These are phyloP conservation scores for Chlorodrepanis virens DNA, from an alignment of 2,113 vertebrate species.

Conservation along the genomic window DNA sequence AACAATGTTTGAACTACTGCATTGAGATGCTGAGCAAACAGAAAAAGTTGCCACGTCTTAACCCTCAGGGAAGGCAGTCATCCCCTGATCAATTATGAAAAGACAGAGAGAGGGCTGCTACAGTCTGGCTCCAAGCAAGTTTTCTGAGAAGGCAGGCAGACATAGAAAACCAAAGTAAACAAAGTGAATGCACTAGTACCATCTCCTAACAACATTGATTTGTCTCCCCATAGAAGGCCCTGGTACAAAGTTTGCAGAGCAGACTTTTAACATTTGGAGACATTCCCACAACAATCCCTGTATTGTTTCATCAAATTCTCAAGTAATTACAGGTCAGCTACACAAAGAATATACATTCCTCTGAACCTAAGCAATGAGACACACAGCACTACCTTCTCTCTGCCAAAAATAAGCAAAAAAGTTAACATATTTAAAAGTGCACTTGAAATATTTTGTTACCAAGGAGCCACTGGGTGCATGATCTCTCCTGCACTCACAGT, in stretches of 20 bases:
- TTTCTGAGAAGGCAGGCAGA: constrained; percentile 92
- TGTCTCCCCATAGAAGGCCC: constrained; percentile 83
- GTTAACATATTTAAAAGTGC: constrained; percentile 36
- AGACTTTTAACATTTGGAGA: constrained; percentile 74
- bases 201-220: constrained; percentile 94
- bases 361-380: constrained; percentile 10
- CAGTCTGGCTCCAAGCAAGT: constrained; percentile 92
- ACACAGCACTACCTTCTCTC: neutral
- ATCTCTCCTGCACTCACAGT: neutral
- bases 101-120: constrained; percentile 90
- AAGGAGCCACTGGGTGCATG: neutral
- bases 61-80: constrained; percentile 93
- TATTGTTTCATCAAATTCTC: constrained; percentile 66
- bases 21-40: constrained; percentile 99
- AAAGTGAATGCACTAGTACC: constrained; percentile 90
- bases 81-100: constrained; percentile 99
- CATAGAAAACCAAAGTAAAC: constrained; percentile 93
- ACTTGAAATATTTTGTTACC: constrained; percentile 54
- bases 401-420: constrained; percentile 12
- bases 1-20: constrained; percentile 99
- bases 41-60: constrained; percentile 97
- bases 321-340: constrained; percentile 67
- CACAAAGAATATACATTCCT: constrained; percentile 31
- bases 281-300: constrained; percentile 57
- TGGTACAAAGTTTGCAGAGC: constrained; percentile 75